Evolutionary conservation across 2,797 vertebrate species (phyloP), one percentile per base, ranked within the genome.

Genomic region (Cottoperca gobio): DNA sequence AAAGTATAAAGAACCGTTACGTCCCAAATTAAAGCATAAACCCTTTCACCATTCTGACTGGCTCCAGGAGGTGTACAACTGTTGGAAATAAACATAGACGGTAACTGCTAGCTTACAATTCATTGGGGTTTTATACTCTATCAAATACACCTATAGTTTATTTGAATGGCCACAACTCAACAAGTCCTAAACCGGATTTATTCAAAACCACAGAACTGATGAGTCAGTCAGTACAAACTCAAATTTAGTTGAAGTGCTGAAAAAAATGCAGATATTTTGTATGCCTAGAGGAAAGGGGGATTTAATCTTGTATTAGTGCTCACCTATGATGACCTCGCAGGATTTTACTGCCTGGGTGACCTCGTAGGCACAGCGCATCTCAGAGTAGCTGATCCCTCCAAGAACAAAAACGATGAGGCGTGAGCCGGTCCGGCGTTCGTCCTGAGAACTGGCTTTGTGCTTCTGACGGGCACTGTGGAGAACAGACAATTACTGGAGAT

Each of bases 291-390:
- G 65, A 52, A 48, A 11, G 6, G 45, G 8, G 12, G 0, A 1
- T 33, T 40, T 33, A 11, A 57, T 8, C 50, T 28, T 31, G 40
- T 8, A 31, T 31, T 6, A 40, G 21, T 0, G 13, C 97, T 95
- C 86, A 99, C 98, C 98, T 87, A 99, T 95, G 86, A 99, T 88
- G 89, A 99, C 97, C 67, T 99, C 96, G 40, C 97, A 98, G 87
- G 95, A 95, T 76, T 96, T 99, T 76, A 94, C 89, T 3, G 95
- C 89, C 83, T 96, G 93, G 3, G 96, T 97, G 77, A 99, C 96
- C 87, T 99, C 95, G 9, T 99, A 99, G 54, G 98, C 98, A 24
- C 94, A 94, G 64, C 98, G 97, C 95, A 96, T 98, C 93, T 99
- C 98, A 0, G 98, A 99, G 82, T 92, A 93, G 0, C 96, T 94